Conservation (phyloP, 1,140 invertebrate species). For the Metopolophium dirhodum region DNA sequence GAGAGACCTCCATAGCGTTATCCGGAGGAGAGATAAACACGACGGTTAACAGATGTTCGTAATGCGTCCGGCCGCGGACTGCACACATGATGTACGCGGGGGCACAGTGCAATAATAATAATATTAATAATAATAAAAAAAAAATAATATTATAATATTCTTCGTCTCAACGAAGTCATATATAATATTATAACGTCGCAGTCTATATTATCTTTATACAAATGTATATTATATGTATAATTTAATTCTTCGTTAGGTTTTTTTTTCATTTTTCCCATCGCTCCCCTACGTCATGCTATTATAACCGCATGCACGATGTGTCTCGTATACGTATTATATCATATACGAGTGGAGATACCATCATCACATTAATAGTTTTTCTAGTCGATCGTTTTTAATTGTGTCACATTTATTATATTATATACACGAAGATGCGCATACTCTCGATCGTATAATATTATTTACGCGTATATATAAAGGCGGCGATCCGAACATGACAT, state of each 20-base stretch:
- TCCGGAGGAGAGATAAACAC: background rate
- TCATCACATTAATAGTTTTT: background rate
- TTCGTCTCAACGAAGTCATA: background rate
- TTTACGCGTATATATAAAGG: background rate
- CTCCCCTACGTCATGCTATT: background rate
- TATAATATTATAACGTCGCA: background rate
- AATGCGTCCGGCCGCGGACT: background rate
- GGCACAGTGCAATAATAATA: background rate
- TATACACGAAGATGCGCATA: background rate
- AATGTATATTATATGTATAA: background rate
- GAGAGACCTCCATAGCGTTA: background rate
- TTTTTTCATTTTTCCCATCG: background rate
- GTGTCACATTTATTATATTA: background rate
- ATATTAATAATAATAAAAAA: background rate
- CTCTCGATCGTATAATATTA: no score
- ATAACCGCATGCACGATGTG: no score
- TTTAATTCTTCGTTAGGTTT: background rate
- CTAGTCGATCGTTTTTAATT: background rate
- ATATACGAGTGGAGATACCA: background rate
- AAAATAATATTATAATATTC: background rate
- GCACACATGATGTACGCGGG: background rate
- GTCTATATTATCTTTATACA: no score
- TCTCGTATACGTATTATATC: background rate
- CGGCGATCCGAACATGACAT: background rate
- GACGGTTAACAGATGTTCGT: conserved; percentile 40